phyloP scores from a whole-genome alignment of 2,113 vertebrate genomes.

The Hyperoodon ampullatus region DNA sequence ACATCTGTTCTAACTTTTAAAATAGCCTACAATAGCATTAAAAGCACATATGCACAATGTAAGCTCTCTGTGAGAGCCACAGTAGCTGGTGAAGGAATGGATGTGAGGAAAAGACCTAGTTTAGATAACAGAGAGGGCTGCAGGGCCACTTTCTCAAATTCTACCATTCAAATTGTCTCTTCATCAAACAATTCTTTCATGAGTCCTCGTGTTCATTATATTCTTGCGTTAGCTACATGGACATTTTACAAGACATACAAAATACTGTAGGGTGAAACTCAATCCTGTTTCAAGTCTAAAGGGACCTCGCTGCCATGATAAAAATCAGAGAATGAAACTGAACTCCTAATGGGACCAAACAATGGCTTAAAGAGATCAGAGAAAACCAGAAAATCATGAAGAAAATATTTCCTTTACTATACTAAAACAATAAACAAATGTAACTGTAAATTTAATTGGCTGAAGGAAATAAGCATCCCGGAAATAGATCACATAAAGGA shows the following conservation, averaged over 20 bases:
- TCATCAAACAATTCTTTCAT: background rate
- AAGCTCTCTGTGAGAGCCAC: background rate
- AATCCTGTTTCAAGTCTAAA: background rate
- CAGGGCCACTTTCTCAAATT: background rate
- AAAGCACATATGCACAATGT: background rate
- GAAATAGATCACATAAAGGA: background rate
- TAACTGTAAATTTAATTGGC: background rate
- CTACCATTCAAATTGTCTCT: background rate
- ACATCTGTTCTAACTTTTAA: background rate
- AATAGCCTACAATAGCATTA: background rate
- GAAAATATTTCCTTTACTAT: background rate
- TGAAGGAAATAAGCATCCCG: constrained; percentile 9
- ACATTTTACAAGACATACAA: background rate
- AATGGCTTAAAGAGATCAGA: background rate
- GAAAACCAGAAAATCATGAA: background rate
- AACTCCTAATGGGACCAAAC: background rate
- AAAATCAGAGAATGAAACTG: background rate
- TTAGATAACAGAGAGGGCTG: background rate
- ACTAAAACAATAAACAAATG: background rate
- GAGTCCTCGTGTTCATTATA: background rate
- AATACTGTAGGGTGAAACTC: background rate
- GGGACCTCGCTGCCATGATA: background rate
- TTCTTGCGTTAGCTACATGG: background rate
- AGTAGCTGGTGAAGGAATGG: background rate
- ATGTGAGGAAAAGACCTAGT: background rate